Conservation (phyloP, 1,140 invertebrate genomes). For the Sycophaga agraensis region DNA sequence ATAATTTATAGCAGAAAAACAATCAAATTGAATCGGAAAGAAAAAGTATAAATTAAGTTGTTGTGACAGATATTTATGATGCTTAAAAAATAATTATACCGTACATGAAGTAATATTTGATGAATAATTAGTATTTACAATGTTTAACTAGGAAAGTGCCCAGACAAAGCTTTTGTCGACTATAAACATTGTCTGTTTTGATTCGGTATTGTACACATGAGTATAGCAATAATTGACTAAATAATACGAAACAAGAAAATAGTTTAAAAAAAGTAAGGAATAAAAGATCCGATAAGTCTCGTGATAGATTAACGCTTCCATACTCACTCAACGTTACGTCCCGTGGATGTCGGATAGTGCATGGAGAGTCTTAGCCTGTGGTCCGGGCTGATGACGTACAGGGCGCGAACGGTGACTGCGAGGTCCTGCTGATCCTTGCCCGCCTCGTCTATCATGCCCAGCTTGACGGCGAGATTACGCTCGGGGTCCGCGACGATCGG, state of each 20-base stretch:
- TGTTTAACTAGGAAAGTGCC: no score
- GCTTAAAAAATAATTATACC: no score
- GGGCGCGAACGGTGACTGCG: conserved; percentile 77
- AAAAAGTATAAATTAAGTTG: no score
- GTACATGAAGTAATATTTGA: no score
- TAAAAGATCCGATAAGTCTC: neutral
- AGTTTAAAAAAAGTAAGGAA: neutral
- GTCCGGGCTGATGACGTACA: conserved; percentile 86
- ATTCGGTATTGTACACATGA: no score
- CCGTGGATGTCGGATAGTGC: conserved; percentile 88
- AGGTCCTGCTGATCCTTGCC: conserved; percentile 66
- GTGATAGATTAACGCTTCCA: neutral
- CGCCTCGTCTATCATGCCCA: conserved; percentile 81
- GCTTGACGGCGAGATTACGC: conserved; percentile 71
- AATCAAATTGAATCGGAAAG: no score
- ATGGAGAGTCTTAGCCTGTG: conserved; percentile 84
- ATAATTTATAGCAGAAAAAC: no score
- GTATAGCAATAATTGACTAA: no score
- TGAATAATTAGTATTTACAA: no score
- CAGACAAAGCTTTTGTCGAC: no score
- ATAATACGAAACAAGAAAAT: neutral
- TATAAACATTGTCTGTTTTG: no score
- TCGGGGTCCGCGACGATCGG: conserved; percentile 86
- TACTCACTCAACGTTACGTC: conserved; percentile 87
- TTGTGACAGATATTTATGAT: no score